Evolutionary conservation across 1,140 invertebrate species (phyloP), one percentile per base, ranked within the genome.

Genomic region (Mizuhopecten yessoensis): DNA sequence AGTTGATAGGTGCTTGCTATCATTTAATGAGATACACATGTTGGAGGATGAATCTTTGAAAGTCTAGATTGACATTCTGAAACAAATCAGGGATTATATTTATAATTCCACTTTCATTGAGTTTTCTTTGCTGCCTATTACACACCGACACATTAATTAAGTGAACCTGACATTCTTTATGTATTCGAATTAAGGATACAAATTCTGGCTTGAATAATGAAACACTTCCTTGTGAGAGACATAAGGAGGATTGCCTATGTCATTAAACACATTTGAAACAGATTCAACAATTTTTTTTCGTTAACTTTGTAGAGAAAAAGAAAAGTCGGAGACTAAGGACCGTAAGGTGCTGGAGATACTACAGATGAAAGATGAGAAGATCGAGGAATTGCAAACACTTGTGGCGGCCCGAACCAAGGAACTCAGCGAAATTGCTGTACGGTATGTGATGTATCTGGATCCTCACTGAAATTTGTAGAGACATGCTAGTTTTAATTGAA

Each of bases 281-380:
- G 57, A 75, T 75, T 75, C n/a, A 75, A 75, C 57, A 9, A 49
- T 17, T 17, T 75, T 75, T 75, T 87, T 33, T 87, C 34, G 88
- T 89, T 93, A 42, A 87, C 29, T 39, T 93, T 94, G 23, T 92
- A 96, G 96, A 88, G 96, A 96, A 88, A 96, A 95, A 91, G 96
- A 96, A 93, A 96, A 96, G 90, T 90, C 94, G 20, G 96, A 96
- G 92, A 92, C 92, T 11, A 96, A 96, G 86, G 96, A 96, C 92
- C 92, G 94, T 33, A 95, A 96, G 91, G 95, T 96, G 34, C 91
- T 96, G 42, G 96, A 96, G 87, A 95, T 96, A 45, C 89, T 96
- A 1, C 95, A 96, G 92, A 91, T 95, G 29, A 96, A 96, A 92
- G 96, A 96, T 95, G 95, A 95, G 34, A 95, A 94, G 88, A 95